Evolutionary conservation across 2,888 invertebrate genomes (phyloP).

Genomic region (Muscina levida): DNA sequence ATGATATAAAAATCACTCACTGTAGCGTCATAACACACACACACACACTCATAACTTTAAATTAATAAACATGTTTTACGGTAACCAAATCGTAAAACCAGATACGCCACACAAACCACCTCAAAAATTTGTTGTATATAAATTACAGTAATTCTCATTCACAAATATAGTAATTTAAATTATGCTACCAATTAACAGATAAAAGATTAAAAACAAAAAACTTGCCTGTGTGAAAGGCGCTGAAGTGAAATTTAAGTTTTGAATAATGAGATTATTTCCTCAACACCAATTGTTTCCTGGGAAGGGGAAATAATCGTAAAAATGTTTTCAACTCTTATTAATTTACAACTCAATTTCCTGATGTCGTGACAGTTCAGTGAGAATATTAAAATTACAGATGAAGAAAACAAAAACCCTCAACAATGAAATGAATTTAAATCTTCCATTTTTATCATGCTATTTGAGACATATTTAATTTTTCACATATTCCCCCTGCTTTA

Average conservation of each 20-base stretch:
- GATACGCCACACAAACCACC: neutral
- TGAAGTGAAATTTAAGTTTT: neutral
- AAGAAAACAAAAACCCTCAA: neutral
- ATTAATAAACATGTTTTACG: constrained; percentile 11
- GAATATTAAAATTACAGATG: neutral
- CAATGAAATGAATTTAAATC: constrained; percentile 16
- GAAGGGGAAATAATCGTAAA: constrained; percentile 27
- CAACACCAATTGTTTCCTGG: neutral
- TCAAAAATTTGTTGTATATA: neutral
- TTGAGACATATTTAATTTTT: constrained; percentile 31
- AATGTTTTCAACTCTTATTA: neutral
- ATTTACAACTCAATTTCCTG: constrained; percentile 53
- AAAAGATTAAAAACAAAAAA: neutral
- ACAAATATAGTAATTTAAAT: neutral
- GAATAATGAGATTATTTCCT: neutral
- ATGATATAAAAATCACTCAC: too few relatives aligned
- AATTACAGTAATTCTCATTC: neutral
- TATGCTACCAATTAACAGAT: neutral
- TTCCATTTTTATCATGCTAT: constrained; percentile 39
- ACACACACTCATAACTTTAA: too few relatives aligned
- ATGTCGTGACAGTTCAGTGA: constrained; percentile 18
- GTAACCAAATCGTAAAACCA: neutral
- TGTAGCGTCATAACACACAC: too few relatives aligned
- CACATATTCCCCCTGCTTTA: neutral
- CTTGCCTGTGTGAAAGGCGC: neutral